These are phyloP conservation scores for Apotomis turbidana DNA, from an alignment of 2,888 invertebrate genomes.

Conservation along the genomic window DNA sequence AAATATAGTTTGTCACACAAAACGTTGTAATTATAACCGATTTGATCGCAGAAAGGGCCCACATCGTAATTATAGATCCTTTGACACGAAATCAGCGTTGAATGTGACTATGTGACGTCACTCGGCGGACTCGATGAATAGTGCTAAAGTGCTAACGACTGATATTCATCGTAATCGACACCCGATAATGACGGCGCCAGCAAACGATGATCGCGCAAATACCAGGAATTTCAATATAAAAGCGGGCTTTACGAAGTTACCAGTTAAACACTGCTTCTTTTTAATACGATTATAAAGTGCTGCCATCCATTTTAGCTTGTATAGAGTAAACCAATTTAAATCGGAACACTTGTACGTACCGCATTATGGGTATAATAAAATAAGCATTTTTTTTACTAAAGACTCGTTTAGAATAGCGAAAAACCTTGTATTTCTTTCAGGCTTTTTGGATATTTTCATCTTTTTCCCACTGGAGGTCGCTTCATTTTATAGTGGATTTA, in stretches of 20 bases:
- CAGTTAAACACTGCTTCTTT: slow-evolving; percentile 4
- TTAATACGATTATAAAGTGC: not conserved
- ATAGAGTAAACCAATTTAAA: too few relatives aligned
- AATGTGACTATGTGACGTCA: slow-evolving; percentile 30
- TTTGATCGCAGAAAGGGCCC: slow-evolving; percentile 2
- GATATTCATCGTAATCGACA: slow-evolving; percentile 55
- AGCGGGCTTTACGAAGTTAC: slow-evolving; percentile 30
- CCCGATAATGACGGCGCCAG: slow-evolving; percentile 54
- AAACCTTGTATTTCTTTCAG: too few relatives aligned
- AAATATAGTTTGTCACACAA: slow-evolving; percentile 40
- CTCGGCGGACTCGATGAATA: slow-evolving; percentile 42
- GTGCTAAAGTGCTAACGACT: slow-evolving; percentile 51
- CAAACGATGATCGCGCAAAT: slow-evolving; percentile 49
- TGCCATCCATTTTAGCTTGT: not conserved
- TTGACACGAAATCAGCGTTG: slow-evolving; percentile 34
- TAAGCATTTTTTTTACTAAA: too few relatives aligned
- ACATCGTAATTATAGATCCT: slow-evolving; percentile 42
- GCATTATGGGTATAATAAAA: too few relatives aligned
- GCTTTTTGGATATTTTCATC: too few relatives aligned
- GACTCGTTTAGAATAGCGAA: too few relatives aligned
- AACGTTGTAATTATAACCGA: slow-evolving; percentile 43
- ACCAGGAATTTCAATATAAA: slow-evolving; percentile 36
- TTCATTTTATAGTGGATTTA: too few relatives aligned
- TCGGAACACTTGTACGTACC: too few relatives aligned
- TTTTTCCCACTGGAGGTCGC: too few relatives aligned